phyloP scores from a whole-genome alignment of 2,888 invertebrate genomes.

The Brenthis hecate region DNA sequence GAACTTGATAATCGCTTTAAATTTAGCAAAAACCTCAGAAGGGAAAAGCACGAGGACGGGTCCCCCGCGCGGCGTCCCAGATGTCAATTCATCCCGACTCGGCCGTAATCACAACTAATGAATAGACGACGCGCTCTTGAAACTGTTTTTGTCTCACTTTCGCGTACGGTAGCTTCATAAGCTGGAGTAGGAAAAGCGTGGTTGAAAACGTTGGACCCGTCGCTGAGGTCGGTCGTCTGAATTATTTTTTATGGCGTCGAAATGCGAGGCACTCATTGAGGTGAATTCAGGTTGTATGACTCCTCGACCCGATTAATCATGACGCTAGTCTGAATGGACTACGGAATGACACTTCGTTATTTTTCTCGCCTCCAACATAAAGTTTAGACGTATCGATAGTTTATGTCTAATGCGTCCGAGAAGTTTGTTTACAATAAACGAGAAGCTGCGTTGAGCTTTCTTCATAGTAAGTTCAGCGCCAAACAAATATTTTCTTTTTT shows the following conservation, averaged over 20 bases:
- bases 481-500: not conserved
- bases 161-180: conserved; percentile 47
- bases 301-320: conserved; percentile 74
- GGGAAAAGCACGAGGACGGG: conserved; percentile 66
- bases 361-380: conserved; percentile 34
- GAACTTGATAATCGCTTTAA: conserved; percentile 59
- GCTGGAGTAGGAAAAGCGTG: conserved; percentile 60
- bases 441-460: conserved; percentile 4
- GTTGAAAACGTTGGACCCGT: conserved; percentile 57
- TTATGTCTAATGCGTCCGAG: conserved; percentile 21
- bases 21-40: conserved; percentile 73
- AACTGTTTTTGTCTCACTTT: conserved; percentile 62
- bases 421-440: conserved; percentile 17
- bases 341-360: conserved; percentile 46
- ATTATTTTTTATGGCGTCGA: conserved; percentile 79
- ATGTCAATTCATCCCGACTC: conserved; percentile 77
- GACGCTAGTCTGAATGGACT: conserved; percentile 57
- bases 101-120: conserved; percentile 76
- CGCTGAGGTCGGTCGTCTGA: conserved; percentile 66
- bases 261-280: conserved; percentile 77
- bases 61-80: conserved; percentile 68
- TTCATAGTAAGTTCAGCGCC: not conserved
- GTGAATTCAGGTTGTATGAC: conserved; percentile 73
- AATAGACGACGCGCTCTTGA: conserved; percentile 69
- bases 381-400: conserved; percentile 32